These are phyloP conservation scores for Stictocephala bisonia DNA, from an alignment of 2,888 invertebrate genomes.

Conservation along the genomic window DNA sequence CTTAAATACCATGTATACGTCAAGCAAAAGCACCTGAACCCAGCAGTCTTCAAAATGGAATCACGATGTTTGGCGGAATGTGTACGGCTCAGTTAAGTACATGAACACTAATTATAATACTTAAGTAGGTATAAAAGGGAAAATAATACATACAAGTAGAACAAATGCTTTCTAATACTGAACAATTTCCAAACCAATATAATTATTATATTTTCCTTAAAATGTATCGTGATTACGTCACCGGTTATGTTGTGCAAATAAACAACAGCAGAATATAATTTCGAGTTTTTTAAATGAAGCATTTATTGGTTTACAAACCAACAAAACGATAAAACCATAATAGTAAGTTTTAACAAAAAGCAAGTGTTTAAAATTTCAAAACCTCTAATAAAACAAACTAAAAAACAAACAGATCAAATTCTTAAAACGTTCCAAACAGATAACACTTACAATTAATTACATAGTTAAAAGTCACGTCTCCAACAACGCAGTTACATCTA, in stretches of 20 bases:
- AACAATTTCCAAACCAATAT: no score
- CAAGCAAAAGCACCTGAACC: slow-evolving; percentile 29
- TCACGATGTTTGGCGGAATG: slow-evolving; percentile 41
- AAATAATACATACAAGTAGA: no score
- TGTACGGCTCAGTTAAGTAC: slow-evolving; percentile 39
- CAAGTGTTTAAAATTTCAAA: slow-evolving; percentile 17
- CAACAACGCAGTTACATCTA: slow-evolving; percentile 41
- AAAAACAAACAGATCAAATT: slow-evolving; percentile 41
- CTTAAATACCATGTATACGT: neutral
- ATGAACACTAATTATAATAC: no score
- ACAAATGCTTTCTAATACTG: no score
- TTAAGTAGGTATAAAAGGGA: no score
- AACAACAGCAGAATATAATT: no score
- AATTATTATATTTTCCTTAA: no score
- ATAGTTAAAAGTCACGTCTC: slow-evolving; percentile 27
- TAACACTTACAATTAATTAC: slow-evolving; percentile 45
- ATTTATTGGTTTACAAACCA: no score
- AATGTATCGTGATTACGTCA: no score
- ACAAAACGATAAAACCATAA: no score
- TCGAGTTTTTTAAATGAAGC: no score
- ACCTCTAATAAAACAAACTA: slow-evolving; percentile 38
- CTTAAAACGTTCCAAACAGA: slow-evolving; percentile 44
- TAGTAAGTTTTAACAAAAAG: slow-evolving; percentile 22
- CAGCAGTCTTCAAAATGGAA: slow-evolving; percentile 49
- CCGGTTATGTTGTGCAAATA: no score